Base-by-base conservation (phyloP, 30 jellyfish, hydroid and myxozoan species). In the Hydractinia echinata region DNA sequence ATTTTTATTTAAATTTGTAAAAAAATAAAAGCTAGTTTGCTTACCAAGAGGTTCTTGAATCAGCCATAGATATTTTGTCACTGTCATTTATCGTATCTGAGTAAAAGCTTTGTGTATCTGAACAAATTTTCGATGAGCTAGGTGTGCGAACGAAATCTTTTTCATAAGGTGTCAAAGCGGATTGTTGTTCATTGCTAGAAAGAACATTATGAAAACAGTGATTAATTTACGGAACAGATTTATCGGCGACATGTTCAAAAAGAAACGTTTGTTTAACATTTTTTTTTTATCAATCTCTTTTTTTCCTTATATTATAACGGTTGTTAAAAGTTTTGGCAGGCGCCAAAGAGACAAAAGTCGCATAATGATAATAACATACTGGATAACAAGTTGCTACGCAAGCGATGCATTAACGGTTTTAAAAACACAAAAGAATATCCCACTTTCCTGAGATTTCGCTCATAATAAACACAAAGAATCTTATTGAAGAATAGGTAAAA, bases 131-230 rank as follows among this genome's bases (percentile, higher is more conserved):
- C 5, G 74, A n/a, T n/a, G 19, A n/a, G 74, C 74, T 64, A 64
- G 74, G 74, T 64, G 74, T 64, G 16, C 74, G 74, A 64, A 6
- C 51, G 39, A 51, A n/a, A n/a, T 64, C 74, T 51, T 64, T 64
- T 64, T 64, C 74, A 64, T 64, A 64, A 64, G 74, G 74, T 64
- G 74, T 64, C 39, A 64, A 64, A 64, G n/a, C 39, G 19, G 74
- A n/a, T 51, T 64, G 74, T n/a, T n/a, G 39, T n/a, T 64, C 74
- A 64, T 64, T 64, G 74, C 74, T 64, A 64, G 74, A n/a, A 64
- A 51, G 74, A 64, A 64, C 74, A 64, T 64, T 64, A 64, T 7
- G 39, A 51, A 64, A 58, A 64, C 19, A 51, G 39, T 7, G 74
- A 13, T 64, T 64, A 64, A n/a, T 64, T 6, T 6, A 64, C 74